A percentile compares a stretch with the other conserved stretches of the same genome.
Evolutionary conservation across 2,888 invertebrate genomes (phyloP).

Genomic region (Melanostoma mellinum): DNA sequence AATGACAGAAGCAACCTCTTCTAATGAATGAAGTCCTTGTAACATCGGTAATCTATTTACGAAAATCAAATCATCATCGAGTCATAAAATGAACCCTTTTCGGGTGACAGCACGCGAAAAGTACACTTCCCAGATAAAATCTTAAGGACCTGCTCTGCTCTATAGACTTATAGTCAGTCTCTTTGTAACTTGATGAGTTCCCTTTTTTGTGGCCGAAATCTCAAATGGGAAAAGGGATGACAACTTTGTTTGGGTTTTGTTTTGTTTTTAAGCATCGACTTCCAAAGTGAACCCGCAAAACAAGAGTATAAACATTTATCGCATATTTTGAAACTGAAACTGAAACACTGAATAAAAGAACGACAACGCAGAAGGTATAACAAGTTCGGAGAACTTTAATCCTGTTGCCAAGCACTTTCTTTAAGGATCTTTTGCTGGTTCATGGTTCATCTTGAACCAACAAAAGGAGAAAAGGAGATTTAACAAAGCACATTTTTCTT

Average conservation of each 20-base stretch:
- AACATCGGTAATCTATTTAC: slow-evolving; percentile 65
- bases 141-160: background rate
- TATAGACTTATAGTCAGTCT: slow-evolving; percentile 9
- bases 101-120: slow-evolving; percentile 32
- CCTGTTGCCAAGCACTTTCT: slow-evolving; percentile 53
- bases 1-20: slow-evolving; percentile 29
- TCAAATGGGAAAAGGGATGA: slow-evolving; percentile 37
- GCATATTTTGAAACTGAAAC: slow-evolving; percentile 50
- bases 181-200: slow-evolving; percentile 45
- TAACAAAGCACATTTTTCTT: slow-evolving; percentile 65
- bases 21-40: slow-evolving; percentile 56
- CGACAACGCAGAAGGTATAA: slow-evolving; percentile 35
- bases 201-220: slow-evolving; percentile 8
- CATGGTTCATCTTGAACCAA: slow-evolving; percentile 38
- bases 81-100: slow-evolving; percentile 58
- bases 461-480: slow-evolving; percentile 18
- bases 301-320: slow-evolving; percentile 64
- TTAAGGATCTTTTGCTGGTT: slow-evolving; percentile 37
- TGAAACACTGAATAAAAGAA: slow-evolving; percentile 46
- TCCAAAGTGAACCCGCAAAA: slow-evolving; percentile 40
- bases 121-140: slow-evolving; percentile 22
- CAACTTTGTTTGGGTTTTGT: slow-evolving; percentile 38
- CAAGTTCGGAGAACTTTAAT: slow-evolving; percentile 61
- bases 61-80: slow-evolving; percentile 68
- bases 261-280: background rate